Base-by-base conservation (phyloP, 2,797 vertebrate genomes). In the Schizopygopsis malacanthus region DNA sequence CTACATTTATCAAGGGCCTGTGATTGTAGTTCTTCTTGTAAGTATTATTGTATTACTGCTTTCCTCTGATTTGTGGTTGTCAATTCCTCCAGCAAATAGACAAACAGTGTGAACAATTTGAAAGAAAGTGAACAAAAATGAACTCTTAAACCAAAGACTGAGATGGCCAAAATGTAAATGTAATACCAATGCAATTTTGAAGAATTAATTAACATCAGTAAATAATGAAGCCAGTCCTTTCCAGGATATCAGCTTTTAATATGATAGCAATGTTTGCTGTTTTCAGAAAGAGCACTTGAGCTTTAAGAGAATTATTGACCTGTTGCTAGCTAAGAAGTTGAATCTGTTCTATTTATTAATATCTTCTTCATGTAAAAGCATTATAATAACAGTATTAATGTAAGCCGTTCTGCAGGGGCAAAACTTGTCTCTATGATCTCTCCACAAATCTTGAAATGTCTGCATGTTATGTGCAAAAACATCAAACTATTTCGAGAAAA, bases 1-100 rank as follows among this genome's bases (percentile, higher is more conserved):
- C 94, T 99, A 98, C 90, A 98, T 99, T 90, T 99, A 99, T 88
- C 98, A 99, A 93, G 98, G 98, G 45, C 98, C 98, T 33, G 97
- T 99, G 85, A 99, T 99, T 90, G 96, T 99, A 7, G 98, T 99
- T 85, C 96, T 99, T 72, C 91, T 99, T 95, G 98, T 99, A 92
- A 95, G 97, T 87, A 47, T 52, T 52, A 69, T 45, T 25, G 10
- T 87, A 33, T 50, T 56, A 71, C 45, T 25, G 25, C 6, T 65
- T 80, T 5, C 15, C 41, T 47, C 20, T 15, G 52, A n/a, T 41
- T 56, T 77, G 50, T 15, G 12, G 18, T 22, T 54, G 28, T 20
- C 8, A 65, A 4, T 78, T 20, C 2, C 33, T 54, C 4, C 11
- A 39, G 6, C 11, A 77, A 37, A 47, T 16, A 52, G 72, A 16